These are phyloP conservation scores for Xenopus tropicalis DNA, from an alignment of 2,113 vertebrate genomes.

Conservation along the genomic window DNA sequence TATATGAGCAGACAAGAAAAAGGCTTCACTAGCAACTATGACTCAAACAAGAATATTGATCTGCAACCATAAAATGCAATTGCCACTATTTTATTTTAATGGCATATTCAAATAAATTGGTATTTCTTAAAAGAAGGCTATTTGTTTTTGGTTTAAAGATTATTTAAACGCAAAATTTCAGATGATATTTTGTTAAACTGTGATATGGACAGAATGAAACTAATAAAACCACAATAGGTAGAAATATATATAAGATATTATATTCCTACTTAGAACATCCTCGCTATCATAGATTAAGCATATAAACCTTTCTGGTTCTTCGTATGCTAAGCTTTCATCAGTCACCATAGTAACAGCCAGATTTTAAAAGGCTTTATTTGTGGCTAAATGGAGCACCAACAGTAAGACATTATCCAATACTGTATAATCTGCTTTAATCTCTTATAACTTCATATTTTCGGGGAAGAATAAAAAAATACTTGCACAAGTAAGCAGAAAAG, in stretches of 20 bases:
- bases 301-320: slow-evolving; percentile 47
- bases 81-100: no score
- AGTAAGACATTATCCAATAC: slow-evolving; percentile 60
- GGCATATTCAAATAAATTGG: no score
- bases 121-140: no score
- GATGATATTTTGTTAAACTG: no score
- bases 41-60: no score
- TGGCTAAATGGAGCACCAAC: slow-evolving; percentile 61
- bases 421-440: slow-evolving; percentile 66
- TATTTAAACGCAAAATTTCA: no score
- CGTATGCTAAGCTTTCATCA: slow-evolving; percentile 51
- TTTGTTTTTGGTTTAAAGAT: no score
- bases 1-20: no score
- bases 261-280: neutral
- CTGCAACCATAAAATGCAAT: no score
- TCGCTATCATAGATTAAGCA: slow-evolving; percentile 48
- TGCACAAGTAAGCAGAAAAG: no score
- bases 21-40: no score
- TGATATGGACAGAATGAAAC: no score
- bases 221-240: neutral
- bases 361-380: slow-evolving; percentile 60
- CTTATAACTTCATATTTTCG: slow-evolving; percentile 41
- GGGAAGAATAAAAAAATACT: neutral
- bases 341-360: slow-evolving; percentile 57
- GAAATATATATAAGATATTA: neutral